These are phyloP conservation scores for Chaitophorus viminalis DNA, from an alignment of 2,888 invertebrate species.

Conservation along the genomic window DNA sequence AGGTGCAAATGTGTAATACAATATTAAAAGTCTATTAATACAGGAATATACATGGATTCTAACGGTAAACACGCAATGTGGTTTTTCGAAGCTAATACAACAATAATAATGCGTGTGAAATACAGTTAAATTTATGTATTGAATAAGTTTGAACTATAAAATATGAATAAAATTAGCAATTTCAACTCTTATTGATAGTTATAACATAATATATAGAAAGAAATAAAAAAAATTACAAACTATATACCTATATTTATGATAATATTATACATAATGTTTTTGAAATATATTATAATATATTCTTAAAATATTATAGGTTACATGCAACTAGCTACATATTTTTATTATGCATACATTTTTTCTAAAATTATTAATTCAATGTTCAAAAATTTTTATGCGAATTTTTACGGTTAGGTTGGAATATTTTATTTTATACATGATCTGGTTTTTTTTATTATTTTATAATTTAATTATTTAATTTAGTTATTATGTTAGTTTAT, in stretches of 20 bases:
- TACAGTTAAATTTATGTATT: too few relatives aligned
- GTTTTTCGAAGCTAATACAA: neutral
- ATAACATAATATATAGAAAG: neutral
- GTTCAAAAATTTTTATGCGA: neutral
- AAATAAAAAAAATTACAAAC: neutral
- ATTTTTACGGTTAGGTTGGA: neutral
- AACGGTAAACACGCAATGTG: constrained; percentile 19
- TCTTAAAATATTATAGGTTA: neutral
- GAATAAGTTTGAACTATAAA: neutral
- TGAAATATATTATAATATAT: neutral
- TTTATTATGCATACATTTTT: neutral
- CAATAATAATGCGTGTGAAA: neutral
- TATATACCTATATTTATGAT: neutral
- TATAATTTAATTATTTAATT: too few relatives aligned
- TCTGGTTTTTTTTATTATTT: too few relatives aligned
- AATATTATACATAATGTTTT: neutral
- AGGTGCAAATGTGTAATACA: neutral
- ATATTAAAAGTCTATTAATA: neutral
- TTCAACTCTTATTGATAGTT: neutral
- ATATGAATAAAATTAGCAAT: neutral
- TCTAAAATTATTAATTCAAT: neutral
- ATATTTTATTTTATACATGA: neutral
- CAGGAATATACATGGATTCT: neutral
- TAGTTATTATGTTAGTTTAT: too few relatives aligned
- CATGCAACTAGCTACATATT: neutral